Conservation (phyloP, 2,888 invertebrate species). For the Cerastis leucographa region DNA sequence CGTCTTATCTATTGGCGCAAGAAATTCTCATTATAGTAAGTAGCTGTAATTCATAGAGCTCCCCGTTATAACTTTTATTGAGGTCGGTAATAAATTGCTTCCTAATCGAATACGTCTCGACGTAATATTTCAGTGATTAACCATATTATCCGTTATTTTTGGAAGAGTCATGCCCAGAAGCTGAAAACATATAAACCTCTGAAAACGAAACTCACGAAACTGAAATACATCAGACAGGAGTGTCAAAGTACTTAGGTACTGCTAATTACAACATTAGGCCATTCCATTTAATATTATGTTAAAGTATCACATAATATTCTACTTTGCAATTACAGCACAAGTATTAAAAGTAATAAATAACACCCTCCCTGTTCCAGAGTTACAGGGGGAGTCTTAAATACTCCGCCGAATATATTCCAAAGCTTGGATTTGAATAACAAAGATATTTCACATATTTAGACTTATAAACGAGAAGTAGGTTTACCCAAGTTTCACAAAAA, state of each 20-base stretch:
- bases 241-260: background rate
- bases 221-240: background rate
- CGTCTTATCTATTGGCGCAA: slow-evolving; percentile 38
- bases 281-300: background rate
- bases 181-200: background rate
- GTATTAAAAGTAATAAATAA: slow-evolving; percentile 40
- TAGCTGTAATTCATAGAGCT: slow-evolving; percentile 44
- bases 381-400: slow-evolving; percentile 24
- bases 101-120: slow-evolving; percentile 54
- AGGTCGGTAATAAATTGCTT: slow-evolving; percentile 52
- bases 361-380: background rate
- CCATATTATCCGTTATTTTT: slow-evolving; percentile 4
- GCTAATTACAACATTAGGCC: slow-evolving; percentile 10
- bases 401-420: slow-evolving; percentile 20
- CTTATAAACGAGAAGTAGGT: slow-evolving; percentile 18
- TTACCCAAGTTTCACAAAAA: slow-evolving; percentile 22
- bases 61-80: slow-evolving; percentile 44
- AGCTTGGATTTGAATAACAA: slow-evolving; percentile 45
- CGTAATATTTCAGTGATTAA: slow-evolving; percentile 39
- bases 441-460: slow-evolving; percentile 30
- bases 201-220: slow-evolving; percentile 7
- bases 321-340: slow-evolving; percentile 28
- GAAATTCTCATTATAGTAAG: slow-evolving; percentile 37
- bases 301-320: slow-evolving; percentile 18
- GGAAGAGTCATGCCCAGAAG: background rate